A percentile compares a stretch with the other conserved stretches of the same genome.
Evolutionary conservation across 2,888 invertebrate genomes (phyloP).

Genomic region (Sepiola atlantica): DNA sequence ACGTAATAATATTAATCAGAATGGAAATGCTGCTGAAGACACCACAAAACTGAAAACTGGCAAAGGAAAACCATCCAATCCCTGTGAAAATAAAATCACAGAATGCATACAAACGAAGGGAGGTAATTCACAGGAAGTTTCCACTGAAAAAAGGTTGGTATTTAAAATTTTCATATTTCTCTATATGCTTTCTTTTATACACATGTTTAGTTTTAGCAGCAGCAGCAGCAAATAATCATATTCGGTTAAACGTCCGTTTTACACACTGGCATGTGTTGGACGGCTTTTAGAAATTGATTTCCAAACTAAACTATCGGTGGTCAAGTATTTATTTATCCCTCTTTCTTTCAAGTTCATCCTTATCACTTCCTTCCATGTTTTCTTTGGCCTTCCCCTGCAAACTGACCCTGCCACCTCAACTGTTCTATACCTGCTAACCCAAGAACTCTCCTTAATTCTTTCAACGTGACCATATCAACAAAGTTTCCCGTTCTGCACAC

Average conservation of each 20-base stretch:
- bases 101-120: background rate
- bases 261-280: too few species aligned
- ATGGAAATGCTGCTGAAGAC: background rate
- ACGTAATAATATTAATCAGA: background rate
- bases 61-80: background rate
- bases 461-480: too few species aligned
- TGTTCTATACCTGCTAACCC: too few species aligned
- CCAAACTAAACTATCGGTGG: too few species aligned
- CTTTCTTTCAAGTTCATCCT: too few species aligned
- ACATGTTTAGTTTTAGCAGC: background rate
- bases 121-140: background rate
- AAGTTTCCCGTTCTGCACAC: too few species aligned
- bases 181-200: background rate
- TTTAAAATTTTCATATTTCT: background rate
- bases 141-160: background rate
- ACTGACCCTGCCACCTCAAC: too few species aligned
- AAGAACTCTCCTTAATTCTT: too few species aligned
- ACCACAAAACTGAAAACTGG: background rate
- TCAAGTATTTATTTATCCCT: too few species aligned
- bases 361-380: too few species aligned
- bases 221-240: background rate
- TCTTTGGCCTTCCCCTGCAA: too few species aligned
- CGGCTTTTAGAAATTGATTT: too few species aligned
- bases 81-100: background rate
- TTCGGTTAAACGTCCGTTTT: background rate